A percentile compares a stretch with the other conserved stretches of the same genome.
Conservation (phyloP, 2,888 invertebrate genomes). For the Dexiosoma caninum region DNA sequence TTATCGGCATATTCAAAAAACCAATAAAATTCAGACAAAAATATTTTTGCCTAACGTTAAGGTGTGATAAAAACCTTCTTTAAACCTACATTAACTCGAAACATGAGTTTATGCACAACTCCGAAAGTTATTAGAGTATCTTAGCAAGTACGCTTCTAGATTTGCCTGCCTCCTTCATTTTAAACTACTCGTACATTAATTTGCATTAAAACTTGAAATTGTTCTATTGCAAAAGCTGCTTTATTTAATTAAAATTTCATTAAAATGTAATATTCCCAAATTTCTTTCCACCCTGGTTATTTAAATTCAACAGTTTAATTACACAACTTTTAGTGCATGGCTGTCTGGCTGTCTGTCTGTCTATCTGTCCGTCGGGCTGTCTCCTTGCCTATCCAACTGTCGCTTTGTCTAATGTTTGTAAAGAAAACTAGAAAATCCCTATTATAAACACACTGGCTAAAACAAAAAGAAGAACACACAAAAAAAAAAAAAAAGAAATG, state of each 20-base stretch:
- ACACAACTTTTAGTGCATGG: slow-evolving; percentile 19
- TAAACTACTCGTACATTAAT: too few species aligned
- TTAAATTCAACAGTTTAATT: slow-evolving; percentile 57
- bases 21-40: too few species aligned
- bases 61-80: too few species aligned
- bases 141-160: too few species aligned
- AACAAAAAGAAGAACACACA: not conserved
- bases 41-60: too few species aligned
- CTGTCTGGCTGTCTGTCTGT: not conserved
- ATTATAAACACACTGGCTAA: slow-evolving; percentile 28
- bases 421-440: slow-evolving; percentile 37
- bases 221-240: not conserved
- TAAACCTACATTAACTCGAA: too few species aligned
- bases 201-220: not conserved
- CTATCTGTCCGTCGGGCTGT: not conserved
- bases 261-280: slow-evolving; percentile 2
- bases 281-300: slow-evolving; percentile 6
- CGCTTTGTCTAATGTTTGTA: slow-evolving; percentile 13
- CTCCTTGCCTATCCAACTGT: not conserved
- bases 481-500: too few species aligned
- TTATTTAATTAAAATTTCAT: not conserved
- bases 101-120: too few species aligned
- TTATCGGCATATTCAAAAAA: too few species aligned
- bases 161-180: too few species aligned
- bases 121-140: too few species aligned